Percentiles rank a stretch among this genome's conserved stretches.
Conservation (phyloP, 92 coral and sea anemone species). For the Parazoanthus darwini region DNA sequence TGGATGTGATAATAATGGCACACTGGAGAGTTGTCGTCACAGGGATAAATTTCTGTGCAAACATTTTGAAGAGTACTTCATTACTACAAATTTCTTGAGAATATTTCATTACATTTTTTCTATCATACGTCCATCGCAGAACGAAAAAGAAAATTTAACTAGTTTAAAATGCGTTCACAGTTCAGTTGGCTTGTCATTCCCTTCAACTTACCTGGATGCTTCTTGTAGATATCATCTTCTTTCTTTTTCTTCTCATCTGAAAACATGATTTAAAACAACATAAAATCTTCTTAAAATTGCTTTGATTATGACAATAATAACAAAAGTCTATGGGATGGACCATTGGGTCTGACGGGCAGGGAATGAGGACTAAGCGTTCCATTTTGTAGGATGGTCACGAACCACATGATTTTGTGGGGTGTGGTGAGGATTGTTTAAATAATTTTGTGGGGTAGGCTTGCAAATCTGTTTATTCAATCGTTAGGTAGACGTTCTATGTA, state of each 20-base stretch:
- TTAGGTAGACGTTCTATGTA: no score
- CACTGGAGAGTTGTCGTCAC: constrained; percentile 68
- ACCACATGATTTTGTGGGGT: no score
- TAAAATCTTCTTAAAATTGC: background rate
- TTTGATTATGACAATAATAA: background rate
- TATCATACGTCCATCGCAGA: background rate
- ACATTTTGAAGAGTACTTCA: background rate
- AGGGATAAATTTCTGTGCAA: constrained; percentile 63
- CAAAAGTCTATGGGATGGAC: no score
- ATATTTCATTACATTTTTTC: background rate
- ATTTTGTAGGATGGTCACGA: no score
- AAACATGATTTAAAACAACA: background rate
- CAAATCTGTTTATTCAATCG: no score
- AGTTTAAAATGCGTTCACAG: background rate
- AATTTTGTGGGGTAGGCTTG: no score
- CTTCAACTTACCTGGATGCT: constrained; percentile 9
- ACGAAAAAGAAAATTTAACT: background rate
- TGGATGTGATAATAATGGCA: constrained; percentile 56
- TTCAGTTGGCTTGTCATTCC: background rate
- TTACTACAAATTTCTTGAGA: background rate
- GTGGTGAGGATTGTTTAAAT: no score
- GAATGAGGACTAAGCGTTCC: no score
- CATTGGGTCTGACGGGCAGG: no score
- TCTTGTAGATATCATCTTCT: constrained; percentile 14
- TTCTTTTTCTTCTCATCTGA: constrained; percentile 35